A percentile compares a stretch with the other conserved stretches of the same genome.
These are phyloP conservation scores for Cardiocondyla obscurior DNA, from an alignment of 1,140 invertebrate species.

Conservation along the genomic window DNA sequence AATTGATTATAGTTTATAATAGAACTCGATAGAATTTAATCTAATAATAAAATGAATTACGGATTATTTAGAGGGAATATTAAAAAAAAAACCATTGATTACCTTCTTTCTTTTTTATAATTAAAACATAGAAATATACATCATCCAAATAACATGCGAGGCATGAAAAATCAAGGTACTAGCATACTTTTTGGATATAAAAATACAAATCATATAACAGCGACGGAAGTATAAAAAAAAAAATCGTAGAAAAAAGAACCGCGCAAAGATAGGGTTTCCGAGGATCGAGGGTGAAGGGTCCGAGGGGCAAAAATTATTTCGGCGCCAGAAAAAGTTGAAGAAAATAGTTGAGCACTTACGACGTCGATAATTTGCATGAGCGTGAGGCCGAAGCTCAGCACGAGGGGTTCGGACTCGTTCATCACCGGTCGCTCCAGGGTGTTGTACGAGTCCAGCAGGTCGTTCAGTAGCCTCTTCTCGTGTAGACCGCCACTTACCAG, in stretches of 20 bases:
- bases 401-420: slow-evolving; percentile 97
- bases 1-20: background rate
- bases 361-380: slow-evolving; percentile 99
- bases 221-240: slow-evolving; percentile 62
- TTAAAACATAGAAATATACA: slow-evolving; percentile 19
- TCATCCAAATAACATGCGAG: too few species aligned
- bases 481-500: slow-evolving; percentile 91
- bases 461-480: slow-evolving; percentile 96
- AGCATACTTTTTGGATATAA: too few species aligned
- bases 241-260: background rate
- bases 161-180: too few species aligned
- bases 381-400: slow-evolving; percentile 98
- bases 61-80: background rate
- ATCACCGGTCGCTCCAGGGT: slow-evolving; percentile 97
- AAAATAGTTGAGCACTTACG: slow-evolving; percentile 88
- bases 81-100: too few species aligned
- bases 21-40: background rate
- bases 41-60: background rate
- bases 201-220: slow-evolving; percentile 48
- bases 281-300: background rate
- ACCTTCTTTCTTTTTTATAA: too few species aligned
- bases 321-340: background rate
- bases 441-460: slow-evolving; percentile 98
- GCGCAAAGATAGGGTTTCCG: background rate
- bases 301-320: background rate